These are phyloP conservation scores for Campaea margaritaria DNA, from an alignment of 2,888 invertebrate species.

Conservation along the genomic window DNA sequence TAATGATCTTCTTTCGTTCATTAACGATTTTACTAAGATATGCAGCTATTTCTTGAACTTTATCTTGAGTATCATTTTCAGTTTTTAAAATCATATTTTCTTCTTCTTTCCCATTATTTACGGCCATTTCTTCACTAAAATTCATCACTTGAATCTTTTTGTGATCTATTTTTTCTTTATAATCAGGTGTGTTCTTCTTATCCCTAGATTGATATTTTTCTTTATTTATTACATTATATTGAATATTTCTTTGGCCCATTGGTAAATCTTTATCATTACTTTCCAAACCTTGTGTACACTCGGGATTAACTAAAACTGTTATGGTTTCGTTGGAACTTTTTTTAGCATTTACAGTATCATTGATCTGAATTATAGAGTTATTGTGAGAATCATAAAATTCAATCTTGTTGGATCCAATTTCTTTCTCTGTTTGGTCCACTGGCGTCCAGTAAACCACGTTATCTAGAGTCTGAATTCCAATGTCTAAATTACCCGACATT, in stretches of 20 bases:
- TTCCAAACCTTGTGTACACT: neutral
- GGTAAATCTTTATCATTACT: neutral
- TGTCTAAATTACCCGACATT: neutral
- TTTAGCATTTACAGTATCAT: neutral
- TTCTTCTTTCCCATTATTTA: constrained; percentile 2
- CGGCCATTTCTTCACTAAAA: neutral
- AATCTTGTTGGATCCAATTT: neutral
- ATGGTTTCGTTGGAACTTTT: neutral
- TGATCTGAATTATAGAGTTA: neutral
- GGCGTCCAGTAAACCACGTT: constrained; percentile 1
- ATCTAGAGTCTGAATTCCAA: neutral
- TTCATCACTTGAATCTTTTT: neutral
- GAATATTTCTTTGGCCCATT: neutral
- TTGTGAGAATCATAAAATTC: constrained; percentile 1
- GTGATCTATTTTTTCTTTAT: neutral
- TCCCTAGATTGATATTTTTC: neutral
- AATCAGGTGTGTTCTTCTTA: neutral
- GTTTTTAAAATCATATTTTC: neutral
- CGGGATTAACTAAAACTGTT: neutral
- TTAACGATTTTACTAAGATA: constrained; percentile 26
- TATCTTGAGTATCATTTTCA: constrained; percentile 8
- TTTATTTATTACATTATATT: neutral
- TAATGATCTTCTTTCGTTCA: constrained; percentile 25
- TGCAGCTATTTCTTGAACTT: constrained; percentile 19
- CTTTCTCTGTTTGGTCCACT: constrained; percentile 3